Percentiles rank a stretch among this genome's conserved stretches.
phyloP scores from a whole-genome alignment of 2,797 vertebrate species.

The Hippocampus kuda region DNA sequence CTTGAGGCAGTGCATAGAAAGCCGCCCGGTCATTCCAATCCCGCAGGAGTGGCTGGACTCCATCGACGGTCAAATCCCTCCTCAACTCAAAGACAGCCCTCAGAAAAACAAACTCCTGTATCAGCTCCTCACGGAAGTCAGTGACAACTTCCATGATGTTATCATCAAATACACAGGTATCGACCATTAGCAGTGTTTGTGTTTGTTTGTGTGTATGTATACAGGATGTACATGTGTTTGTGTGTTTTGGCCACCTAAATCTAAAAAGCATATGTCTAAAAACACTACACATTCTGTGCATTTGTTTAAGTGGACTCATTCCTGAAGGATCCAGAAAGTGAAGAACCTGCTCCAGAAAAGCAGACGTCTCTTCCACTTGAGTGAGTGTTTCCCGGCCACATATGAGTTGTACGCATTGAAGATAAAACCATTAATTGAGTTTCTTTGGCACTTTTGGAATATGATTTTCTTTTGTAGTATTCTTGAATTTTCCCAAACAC shows the following conservation, averaged over 20 bases:
- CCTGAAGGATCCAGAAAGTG: constrained; percentile 46
- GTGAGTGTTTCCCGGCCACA: constrained; percentile 34
- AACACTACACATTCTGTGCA: background rate
- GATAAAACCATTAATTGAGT: constrained; percentile 1
- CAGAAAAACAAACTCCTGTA: constrained; percentile 55
- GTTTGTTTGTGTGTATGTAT: background rate
- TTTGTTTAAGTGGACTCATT: constrained; percentile 36
- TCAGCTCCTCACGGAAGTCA: constrained; percentile 72
- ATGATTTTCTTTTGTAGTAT: constrained; percentile 60
- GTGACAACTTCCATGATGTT: constrained; percentile 68
- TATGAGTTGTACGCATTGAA: background rate
- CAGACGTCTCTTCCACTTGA: constrained; percentile 11
- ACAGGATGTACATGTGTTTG: background rate
- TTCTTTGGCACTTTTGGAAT: background rate
- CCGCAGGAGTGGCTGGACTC: constrained; percentile 74
- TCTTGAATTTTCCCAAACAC: constrained; percentile 70
- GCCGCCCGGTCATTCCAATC: constrained; percentile 68
- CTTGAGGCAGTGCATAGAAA: constrained; percentile 72
- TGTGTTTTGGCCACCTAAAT: background rate
- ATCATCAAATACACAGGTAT: constrained; percentile 77
- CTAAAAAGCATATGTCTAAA: no score
- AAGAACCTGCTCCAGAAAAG: constrained; percentile 13
- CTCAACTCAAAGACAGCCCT: constrained; percentile 50
- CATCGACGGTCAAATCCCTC: constrained; percentile 62
- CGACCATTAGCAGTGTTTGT: background rate